These are phyloP conservation scores for Metridium senile DNA, from an alignment of 92 coral and sea anemone genomes.

Conservation along the genomic window DNA sequence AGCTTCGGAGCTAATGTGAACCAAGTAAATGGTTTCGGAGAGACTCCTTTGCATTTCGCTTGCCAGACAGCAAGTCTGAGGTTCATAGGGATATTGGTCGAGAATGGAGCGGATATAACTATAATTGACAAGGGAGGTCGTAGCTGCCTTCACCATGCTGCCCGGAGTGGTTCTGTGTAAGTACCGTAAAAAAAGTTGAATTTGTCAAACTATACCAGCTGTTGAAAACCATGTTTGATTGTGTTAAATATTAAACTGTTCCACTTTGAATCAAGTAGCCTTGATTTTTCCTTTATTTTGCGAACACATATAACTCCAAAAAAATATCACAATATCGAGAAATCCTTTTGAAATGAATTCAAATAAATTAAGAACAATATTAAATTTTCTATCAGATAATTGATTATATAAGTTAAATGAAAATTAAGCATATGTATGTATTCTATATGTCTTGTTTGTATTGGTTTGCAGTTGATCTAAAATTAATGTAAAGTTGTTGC, in stretches of 20 bases:
- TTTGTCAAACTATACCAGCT: background rate
- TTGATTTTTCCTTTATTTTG: too few species aligned
- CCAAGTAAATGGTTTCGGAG: slow-evolving; percentile 71
- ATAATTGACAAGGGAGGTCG: slow-evolving; percentile 86
- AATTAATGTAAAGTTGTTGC: too few species aligned
- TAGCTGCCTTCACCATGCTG: slow-evolving; percentile 85
- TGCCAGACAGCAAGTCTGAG: slow-evolving; percentile 81
- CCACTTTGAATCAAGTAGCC: too few species aligned
- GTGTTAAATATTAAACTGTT: background rate
- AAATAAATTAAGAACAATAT: too few species aligned
- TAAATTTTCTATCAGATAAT: too few species aligned
- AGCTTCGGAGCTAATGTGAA: slow-evolving; percentile 76
- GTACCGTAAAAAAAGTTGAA: slow-evolving; percentile 14
- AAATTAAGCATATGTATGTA: too few species aligned
- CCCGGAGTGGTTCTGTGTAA: slow-evolving; percentile 91
- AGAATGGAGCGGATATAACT: slow-evolving; percentile 79
- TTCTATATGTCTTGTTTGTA: too few species aligned
- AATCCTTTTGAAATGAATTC: too few species aligned
- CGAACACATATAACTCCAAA: too few species aligned
- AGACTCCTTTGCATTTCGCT: slow-evolving; percentile 86
- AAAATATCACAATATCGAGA: too few species aligned
- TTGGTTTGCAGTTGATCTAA: too few species aligned
- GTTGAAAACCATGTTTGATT: background rate
- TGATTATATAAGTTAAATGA: too few species aligned
- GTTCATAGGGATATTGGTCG: slow-evolving; percentile 59